Conservation (phyloP, 2,797 vertebrate species). For the Geotrypetes seraphini region DNA sequence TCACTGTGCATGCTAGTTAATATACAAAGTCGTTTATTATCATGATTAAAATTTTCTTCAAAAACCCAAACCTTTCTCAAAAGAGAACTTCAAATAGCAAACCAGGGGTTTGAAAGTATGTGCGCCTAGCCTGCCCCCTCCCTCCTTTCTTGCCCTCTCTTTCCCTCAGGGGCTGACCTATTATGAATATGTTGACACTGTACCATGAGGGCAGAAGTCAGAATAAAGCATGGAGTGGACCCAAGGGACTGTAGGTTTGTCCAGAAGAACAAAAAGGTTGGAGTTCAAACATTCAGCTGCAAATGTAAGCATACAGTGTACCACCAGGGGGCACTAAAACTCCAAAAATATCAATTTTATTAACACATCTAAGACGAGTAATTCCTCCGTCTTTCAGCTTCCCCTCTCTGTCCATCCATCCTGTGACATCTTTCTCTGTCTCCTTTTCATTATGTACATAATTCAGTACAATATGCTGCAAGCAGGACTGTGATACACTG, state of each 20-base stretch:
- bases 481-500: too few species aligned
- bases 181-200: background rate
- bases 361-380: too few species aligned
- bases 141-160: background rate
- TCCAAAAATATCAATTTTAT: background rate
- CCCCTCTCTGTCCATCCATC: too few species aligned
- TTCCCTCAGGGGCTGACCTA: background rate
- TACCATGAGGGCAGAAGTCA: background rate
- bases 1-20: too few species aligned
- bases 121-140: background rate
- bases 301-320: background rate
- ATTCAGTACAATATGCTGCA: too few species aligned
- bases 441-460: rapidly evolving
- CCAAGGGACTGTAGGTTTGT: background rate
- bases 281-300: background rate
- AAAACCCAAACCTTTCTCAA: too few species aligned
- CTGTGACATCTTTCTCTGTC: rapidly evolving
- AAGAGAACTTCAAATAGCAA: too few species aligned
- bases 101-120: too few species aligned
- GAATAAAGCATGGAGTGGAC: background rate
- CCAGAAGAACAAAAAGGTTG: background rate
- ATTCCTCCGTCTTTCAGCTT: background rate
- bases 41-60: too few species aligned
- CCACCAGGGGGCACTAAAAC: background rate
- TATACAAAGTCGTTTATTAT: too few species aligned